phyloP scores from a whole-genome alignment of 2,113 vertebrate species.

The Chionodraco myersi region DNA sequence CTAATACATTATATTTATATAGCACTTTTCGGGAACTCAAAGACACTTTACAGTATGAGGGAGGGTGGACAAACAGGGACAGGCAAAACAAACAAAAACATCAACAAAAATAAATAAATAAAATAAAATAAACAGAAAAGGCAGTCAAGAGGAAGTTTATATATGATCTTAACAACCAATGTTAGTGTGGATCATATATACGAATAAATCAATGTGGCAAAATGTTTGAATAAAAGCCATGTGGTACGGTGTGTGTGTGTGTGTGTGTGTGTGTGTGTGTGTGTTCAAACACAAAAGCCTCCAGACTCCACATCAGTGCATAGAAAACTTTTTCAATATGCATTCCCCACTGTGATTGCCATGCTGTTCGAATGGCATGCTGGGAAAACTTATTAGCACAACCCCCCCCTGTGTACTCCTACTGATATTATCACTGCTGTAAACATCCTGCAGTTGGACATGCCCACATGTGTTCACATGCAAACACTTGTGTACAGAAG shows the following conservation, averaged over 20 bases:
- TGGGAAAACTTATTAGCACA: conserved; percentile 84
- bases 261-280: conserved; percentile 26
- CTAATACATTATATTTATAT: no score
- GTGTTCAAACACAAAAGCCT: conserved; percentile 23
- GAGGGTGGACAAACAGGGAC: no score
- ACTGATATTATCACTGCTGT: conserved; percentile 64
- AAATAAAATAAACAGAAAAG: no score
- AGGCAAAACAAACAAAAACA: no score
- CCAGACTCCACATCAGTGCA: conserved; percentile 68
- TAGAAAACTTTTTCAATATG: conserved; percentile 80
- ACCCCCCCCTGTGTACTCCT: conserved; percentile 76
- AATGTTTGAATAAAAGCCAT: conserved; percentile 44
- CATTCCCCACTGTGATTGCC: conserved; percentile 78
- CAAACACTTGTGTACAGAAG: background rate
- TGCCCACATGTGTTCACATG: conserved; percentile 42
- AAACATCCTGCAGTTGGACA: conserved; percentile 67
- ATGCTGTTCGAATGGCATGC: conserved; percentile 79
- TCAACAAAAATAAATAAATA: no score
- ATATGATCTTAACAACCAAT: no score
- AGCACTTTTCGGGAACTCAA: no score
- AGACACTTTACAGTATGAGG: no score
- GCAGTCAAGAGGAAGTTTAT: no score
- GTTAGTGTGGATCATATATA: background rate
- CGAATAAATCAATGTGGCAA: conserved; percentile 9
- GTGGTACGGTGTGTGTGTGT: conserved; percentile 23